Conservation (phyloP, 2,888 invertebrate species). For the Agrotis segetum region DNA sequence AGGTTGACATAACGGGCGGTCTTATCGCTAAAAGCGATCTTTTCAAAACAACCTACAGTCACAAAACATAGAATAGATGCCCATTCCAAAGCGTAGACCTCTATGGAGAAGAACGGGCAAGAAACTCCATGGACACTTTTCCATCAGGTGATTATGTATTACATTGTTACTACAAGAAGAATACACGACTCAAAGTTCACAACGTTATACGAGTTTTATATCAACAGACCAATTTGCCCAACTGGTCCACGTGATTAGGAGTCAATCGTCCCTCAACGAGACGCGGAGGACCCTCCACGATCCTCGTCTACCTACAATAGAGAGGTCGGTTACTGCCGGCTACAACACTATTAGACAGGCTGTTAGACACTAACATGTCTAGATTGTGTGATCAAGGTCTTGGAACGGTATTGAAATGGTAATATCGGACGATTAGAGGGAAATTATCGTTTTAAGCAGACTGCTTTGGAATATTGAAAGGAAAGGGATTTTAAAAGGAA, state of each 20-base stretch:
- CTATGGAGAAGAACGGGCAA: no score
- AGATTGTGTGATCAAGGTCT: conserved; percentile 21
- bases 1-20: no score
- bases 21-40: no score
- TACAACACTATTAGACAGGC: conserved; percentile 15
- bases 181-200: neutral
- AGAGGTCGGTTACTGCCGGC: conserved; percentile 11
- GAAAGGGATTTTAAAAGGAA: neutral
- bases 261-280: conserved; percentile 26
- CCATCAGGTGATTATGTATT: no score
- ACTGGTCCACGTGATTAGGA: conserved; percentile 35
- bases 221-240: conserved; percentile 8
- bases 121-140: no score
- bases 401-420: conserved; percentile 21
- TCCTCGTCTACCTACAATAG: neutral
- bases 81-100: no score
- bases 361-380: neutral
- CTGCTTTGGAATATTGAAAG: neutral
- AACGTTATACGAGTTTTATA: neutral
- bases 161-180: neutral
- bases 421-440: conserved; percentile 22
- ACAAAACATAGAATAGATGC: no score
- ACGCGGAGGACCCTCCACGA: conserved; percentile 29
- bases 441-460: conserved; percentile 1
- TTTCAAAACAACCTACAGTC: no score